Conservation (phyloP, 2,888 invertebrate species). For the Coenonympha glycerion region DNA sequence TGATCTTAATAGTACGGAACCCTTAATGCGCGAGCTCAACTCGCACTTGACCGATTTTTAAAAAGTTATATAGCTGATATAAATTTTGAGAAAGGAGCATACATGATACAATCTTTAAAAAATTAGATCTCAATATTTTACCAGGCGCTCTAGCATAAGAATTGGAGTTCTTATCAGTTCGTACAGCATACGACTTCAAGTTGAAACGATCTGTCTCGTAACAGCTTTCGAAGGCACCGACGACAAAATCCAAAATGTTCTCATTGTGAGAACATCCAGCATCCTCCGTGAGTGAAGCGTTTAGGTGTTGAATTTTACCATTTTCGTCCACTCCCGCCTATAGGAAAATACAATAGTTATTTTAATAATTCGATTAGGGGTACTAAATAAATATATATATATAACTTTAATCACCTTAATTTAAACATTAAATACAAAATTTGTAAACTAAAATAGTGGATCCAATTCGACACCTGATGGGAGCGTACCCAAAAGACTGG, state of each 20-base stretch:
- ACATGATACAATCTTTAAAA: not conserved
- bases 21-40: too few relatives aligned
- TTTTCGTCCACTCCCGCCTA: slow-evolving; percentile 77
- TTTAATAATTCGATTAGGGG: too few relatives aligned
- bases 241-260: slow-evolving; percentile 44
- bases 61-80: too few relatives aligned
- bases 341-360: not conserved
- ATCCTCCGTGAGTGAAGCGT: slow-evolving; percentile 67
- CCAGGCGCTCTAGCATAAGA: slow-evolving; percentile 83
- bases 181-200: slow-evolving; percentile 55
- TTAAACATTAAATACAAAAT: too few relatives aligned
- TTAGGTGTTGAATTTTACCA: slow-evolving; percentile 80
- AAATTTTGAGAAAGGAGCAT: too few relatives aligned
- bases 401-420: too few relatives aligned
- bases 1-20: too few relatives aligned
- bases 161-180: slow-evolving; percentile 81
- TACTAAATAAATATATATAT: too few relatives aligned
- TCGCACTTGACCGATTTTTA: too few relatives aligned
- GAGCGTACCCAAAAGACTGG: too few relatives aligned
- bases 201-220: slow-evolving; percentile 75
- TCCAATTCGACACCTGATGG: too few relatives aligned
- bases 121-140: slow-evolving; percentile 35
- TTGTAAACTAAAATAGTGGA: too few relatives aligned
- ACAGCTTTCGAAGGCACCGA: slow-evolving; percentile 65
- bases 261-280: slow-evolving; percentile 73